Percentiles rank a stretch among this genome's conserved stretches.
phyloP scores from a whole-genome alignment of 2,797 vertebrate species.

The Phalloptychus januarius region DNA sequence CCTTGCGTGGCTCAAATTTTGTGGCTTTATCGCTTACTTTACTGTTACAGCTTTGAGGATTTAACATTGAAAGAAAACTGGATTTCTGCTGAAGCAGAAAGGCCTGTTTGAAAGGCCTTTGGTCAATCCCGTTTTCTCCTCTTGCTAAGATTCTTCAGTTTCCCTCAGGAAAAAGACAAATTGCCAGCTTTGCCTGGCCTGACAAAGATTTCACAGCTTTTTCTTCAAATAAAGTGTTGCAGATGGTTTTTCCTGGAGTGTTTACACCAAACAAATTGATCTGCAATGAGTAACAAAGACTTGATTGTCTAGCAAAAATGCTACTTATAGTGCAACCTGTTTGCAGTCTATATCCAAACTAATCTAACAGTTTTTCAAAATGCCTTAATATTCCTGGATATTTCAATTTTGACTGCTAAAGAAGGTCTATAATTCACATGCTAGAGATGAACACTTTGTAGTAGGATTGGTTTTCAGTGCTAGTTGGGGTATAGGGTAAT shows the following conservation, averaged over 20 bases:
- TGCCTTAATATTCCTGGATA: background rate
- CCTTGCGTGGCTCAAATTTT: background rate
- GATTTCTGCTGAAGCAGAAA: background rate
- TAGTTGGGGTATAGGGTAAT: background rate
- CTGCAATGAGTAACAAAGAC: background rate
- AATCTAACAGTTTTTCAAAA: background rate
- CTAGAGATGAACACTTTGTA: background rate
- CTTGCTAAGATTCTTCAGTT: background rate
- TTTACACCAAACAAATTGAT: background rate
- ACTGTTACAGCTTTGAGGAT: background rate
- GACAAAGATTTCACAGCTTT: background rate
- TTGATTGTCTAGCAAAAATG: background rate
- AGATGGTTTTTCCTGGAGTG: background rate
- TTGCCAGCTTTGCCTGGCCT: background rate
- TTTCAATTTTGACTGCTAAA: background rate
- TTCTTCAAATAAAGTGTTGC: background rate
- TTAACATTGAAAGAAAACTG: background rate
- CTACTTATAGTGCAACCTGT: background rate
- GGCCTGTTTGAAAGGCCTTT: background rate
- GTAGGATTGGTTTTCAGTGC: background rate
- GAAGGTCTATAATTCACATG: background rate
- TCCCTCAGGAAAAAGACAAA: background rate
- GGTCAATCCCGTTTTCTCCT: background rate
- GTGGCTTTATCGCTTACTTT: background rate
- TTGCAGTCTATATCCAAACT: background rate